phyloP scores from a whole-genome alignment of 2,797 vertebrate genomes.

The Gallirallus australis region DNA sequence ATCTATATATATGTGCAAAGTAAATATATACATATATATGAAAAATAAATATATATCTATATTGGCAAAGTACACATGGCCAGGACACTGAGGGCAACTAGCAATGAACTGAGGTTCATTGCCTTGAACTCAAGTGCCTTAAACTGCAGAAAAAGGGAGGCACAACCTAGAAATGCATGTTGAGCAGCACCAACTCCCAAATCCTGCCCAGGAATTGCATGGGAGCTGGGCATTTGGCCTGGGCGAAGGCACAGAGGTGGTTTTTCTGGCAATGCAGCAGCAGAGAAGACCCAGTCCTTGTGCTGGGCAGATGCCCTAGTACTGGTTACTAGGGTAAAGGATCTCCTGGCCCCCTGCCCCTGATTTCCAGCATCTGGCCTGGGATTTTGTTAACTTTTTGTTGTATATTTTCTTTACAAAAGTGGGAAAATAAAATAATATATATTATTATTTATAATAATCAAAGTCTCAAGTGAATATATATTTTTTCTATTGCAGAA shows the following conservation, averaged over 20 bases:
- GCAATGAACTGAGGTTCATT: background rate
- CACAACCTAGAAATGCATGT: background rate
- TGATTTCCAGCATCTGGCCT: background rate
- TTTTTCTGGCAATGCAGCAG: background rate
- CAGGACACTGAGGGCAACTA: background rate
- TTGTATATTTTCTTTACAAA: background rate
- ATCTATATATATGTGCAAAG: too few species aligned
- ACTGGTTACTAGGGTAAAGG: background rate
- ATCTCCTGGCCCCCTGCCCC: background rate
- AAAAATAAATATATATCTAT: too few species aligned
- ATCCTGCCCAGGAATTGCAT: background rate
- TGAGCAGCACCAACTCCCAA: background rate
- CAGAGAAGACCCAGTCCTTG: background rate
- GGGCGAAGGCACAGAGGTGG: fast-evolving
- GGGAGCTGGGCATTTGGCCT: background rate
- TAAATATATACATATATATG: too few species aligned
- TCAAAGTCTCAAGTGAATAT: background rate
- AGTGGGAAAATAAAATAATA: background rate
- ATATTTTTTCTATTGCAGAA: background rate
- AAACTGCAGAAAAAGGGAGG: background rate
- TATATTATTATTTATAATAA: background rate
- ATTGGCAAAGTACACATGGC: background rate
- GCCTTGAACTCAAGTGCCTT: background rate
- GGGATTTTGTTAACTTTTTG: background rate
- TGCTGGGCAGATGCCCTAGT: too few species aligned